Evolutionary conservation across 2,888 invertebrate genomes (phyloP), one percentile per base, ranked within the genome.

Genomic region (Euproctis similis): DNA sequence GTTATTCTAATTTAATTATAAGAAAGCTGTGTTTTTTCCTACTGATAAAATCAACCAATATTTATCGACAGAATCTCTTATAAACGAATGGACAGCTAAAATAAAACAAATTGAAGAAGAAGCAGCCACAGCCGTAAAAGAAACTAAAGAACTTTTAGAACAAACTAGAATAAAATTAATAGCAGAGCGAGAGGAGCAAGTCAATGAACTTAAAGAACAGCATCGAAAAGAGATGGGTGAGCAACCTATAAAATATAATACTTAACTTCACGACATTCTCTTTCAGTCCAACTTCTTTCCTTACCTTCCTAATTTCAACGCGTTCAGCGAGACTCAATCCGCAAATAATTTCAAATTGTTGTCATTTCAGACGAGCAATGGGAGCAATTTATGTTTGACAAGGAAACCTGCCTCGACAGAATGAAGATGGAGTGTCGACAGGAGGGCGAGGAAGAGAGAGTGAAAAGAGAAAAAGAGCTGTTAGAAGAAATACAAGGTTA

Each of bases 171-270:
- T 57, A 17, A 72, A 65, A 38, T 62, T 86, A 4, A 49, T 72
- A 1, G 72, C 80, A 0, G 82, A 85, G 39, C 66, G 65, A 42
- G 47, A 70, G 31, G 84, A 84, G 10, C 65, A 71, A 36, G 53
- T 84, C 4, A 71, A 73, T 41, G 80, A 76, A 24, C 49, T 84
- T 9, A 87, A 88, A 36, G 86, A 88, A 26, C 85, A 88, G 49
- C 89, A 90, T 64, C 71, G 86, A 39, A 62, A 70, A 31, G 88
- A 89, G 61, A 85, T 90, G 84, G 89, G 90, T 89, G 37, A 51
- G 63, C 18, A 4, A 8, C 8, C n/a, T 19, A 19, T n/a, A 19
- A 19, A n/a, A n/a, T n/a, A n/a, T n/a, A n/a, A n/a, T n/a, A n/a
- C n/a, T n/a, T n/a, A n/a, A n/a, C n/a, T n/a, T n/a, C n/a, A n/a